phyloP scores from a whole-genome alignment of 1,140 invertebrate genomes.

The Bombus difficillimus region DNA sequence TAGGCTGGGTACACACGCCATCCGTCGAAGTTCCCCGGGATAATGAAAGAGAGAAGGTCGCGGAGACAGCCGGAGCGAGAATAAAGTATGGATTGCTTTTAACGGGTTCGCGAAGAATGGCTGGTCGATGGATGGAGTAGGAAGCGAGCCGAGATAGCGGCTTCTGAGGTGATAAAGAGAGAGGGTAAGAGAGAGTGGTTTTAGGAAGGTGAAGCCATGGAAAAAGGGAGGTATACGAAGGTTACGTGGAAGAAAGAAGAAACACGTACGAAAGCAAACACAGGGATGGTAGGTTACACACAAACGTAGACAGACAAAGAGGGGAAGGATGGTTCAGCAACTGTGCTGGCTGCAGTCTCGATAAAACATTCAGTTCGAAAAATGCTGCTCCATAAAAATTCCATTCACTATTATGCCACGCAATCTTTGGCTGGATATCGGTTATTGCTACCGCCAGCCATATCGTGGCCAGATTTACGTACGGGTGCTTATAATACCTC shows the following conservation, averaged over 20 bases:
- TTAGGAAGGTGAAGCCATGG: neutral
- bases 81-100: constrained; percentile 78
- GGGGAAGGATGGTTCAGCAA: constrained; percentile 37
- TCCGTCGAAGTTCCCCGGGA: constrained; percentile 66
- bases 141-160: constrained; percentile 62
- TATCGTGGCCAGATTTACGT: constrained; percentile 56
- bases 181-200: neutral
- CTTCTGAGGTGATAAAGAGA: constrained; percentile 19
- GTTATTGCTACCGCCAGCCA: constrained; percentile 62
- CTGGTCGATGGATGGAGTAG: constrained; percentile 67
- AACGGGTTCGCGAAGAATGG: constrained; percentile 73
- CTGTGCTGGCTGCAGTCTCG: constrained; percentile 59
- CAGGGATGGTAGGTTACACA: neutral
- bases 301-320: neutral
- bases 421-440: constrained; percentile 72
- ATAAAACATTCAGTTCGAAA: constrained; percentile 78
- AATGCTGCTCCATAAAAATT: constrained; percentile 77
- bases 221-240: neutral
- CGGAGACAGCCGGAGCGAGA: constrained; percentile 66
- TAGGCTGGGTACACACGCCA: constrained; percentile 66
- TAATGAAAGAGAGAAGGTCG: constrained; percentile 69
- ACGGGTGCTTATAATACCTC: constrained; percentile 50
- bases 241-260: constrained; percentile 54
- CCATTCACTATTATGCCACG: constrained; percentile 73
- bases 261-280: constrained; percentile 24